Evolutionary conservation across 2,888 invertebrate genomes (phyloP).

Genomic region (Pyrrhia umbra): DNA sequence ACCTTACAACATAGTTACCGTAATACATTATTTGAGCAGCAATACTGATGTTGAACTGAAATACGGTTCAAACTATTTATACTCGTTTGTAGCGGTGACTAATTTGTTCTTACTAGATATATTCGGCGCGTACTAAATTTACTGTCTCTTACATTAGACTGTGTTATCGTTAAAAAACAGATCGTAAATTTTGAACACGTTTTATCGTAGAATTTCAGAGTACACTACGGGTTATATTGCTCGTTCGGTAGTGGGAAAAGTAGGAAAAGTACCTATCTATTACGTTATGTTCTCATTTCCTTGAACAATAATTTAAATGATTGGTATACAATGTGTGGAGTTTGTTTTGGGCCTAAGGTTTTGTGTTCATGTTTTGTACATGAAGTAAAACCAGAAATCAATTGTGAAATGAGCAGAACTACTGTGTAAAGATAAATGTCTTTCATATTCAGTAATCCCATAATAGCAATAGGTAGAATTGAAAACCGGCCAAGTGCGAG

Average conservation of each 20-base stretch:
- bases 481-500: too few relatives aligned
- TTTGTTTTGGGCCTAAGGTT: too few relatives aligned
- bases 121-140: conserved; percentile 65
- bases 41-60: conserved; percentile 59
- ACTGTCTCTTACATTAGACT: conserved; percentile 60
- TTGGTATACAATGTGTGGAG: too few relatives aligned
- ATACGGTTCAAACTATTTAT: conserved; percentile 72
- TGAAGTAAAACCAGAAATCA: too few relatives aligned
- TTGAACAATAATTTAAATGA: too few relatives aligned
- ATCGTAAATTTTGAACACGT: conserved; percentile 43
- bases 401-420: too few relatives aligned
- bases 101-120: conserved; percentile 71
- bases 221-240: background rate
- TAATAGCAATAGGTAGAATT: too few relatives aligned
- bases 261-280: too few relatives aligned
- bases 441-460: too few relatives aligned
- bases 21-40: conserved; percentile 25
- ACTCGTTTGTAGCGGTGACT: conserved; percentile 69
- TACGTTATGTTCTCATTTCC: background rate
- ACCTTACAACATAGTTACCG: background rate
- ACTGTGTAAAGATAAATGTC: too few relatives aligned
- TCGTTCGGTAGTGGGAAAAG: background rate
- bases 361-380: too few relatives aligned
- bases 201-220: background rate
- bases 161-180: conserved; percentile 47